Base-by-base conservation (phyloP, 2,797 vertebrate genomes). In the Acipenser transmontanus region DNA sequence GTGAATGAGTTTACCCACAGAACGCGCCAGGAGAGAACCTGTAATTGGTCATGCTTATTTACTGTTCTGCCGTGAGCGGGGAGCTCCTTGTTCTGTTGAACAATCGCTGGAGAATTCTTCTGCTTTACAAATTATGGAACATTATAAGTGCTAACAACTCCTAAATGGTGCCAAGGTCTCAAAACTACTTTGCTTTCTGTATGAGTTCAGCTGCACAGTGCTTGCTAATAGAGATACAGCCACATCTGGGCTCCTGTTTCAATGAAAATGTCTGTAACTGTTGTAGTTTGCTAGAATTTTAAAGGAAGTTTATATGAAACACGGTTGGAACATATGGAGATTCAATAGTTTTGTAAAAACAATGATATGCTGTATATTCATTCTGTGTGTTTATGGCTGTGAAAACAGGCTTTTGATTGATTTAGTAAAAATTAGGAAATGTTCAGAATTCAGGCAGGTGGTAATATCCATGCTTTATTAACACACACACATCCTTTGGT, bases 1-100 rank as follows among this genome's bases (percentile, higher is more conserved):
- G 72, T 74, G 73, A 78, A 72, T 64, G 69, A 69, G 68, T 72
- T 48, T 34, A 59, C 68, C 54, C 52, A 61, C 70, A 70, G 67
- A 67, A 51, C 50, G 60, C 11, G 64, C 71, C 60, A 71, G 70
- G 73, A 73, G 69, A 73, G 77, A 80, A 76, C 69, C 74, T 69
- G 72, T 79, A 77, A 84, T 84, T 84, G 72, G 78, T 81, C 81
- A 82, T 64, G 71, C 72, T 76, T 81, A 77, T 84, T 83, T 81
- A 73, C 62, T 64, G 68, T 61, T 61, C 69, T 71, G 70, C 68
- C 76, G 57, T 74, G 66, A 70, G 68, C 20, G 50, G 47, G 59
- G 54, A 48, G 34, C 72, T 70, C 57, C 10, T 60, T 71, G 66
- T 73, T 79, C 72, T 64, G 50, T 66, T 68, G 72, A 66, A 67